A percentile compares a stretch with the other conserved stretches of the same genome.
phyloP scores from a whole-genome alignment of 1,140 invertebrate species.

The Zaprionus camerounensis region DNA sequence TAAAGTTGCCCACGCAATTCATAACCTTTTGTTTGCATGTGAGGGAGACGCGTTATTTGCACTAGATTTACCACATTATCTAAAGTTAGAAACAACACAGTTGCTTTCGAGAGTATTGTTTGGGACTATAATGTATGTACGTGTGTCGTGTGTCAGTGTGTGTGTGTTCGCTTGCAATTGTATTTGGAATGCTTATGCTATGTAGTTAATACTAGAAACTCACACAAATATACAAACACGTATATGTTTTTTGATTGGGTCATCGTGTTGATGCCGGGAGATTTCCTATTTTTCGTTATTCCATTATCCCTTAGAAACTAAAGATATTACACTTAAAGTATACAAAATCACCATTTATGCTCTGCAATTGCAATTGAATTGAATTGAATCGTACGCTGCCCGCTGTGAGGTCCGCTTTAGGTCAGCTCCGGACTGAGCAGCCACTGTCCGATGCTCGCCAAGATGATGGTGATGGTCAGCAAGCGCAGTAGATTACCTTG shows the following conservation, averaged over 20 bases:
- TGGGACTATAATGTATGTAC: constrained; percentile 10
- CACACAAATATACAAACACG: constrained; percentile 60
- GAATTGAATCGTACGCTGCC: constrained; percentile 47
- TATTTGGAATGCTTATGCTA: neutral
- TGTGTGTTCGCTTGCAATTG: constrained; percentile 3
- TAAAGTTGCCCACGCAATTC: constrained; percentile 10
- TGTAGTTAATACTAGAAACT: constrained; percentile 2
- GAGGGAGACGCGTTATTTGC: constrained; percentile 42
- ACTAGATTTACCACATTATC: constrained; percentile 49
- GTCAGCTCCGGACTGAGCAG: constrained; percentile 70
- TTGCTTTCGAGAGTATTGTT: constrained; percentile 7
- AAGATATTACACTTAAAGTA: constrained; percentile 82
- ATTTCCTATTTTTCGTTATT: constrained; percentile 24
- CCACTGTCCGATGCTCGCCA: constrained; percentile 73
- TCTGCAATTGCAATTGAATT: constrained; percentile 82
- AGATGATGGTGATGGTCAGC: constrained; percentile 70
- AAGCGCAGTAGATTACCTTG: constrained; percentile 58
- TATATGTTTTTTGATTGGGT: constrained; percentile 39
- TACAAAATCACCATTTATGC: constrained; percentile 82
- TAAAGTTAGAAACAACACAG: constrained; percentile 20
- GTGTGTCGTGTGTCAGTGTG: constrained; percentile 22
- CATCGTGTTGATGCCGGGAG: constrained; percentile 24
- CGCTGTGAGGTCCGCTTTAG: constrained; percentile 38
- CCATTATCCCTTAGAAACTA: constrained; percentile 65
- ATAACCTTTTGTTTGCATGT: constrained; percentile 10